Evolutionary conservation across 2,888 invertebrate genomes (phyloP).

Genomic region (Brachyptera risi): DNA sequence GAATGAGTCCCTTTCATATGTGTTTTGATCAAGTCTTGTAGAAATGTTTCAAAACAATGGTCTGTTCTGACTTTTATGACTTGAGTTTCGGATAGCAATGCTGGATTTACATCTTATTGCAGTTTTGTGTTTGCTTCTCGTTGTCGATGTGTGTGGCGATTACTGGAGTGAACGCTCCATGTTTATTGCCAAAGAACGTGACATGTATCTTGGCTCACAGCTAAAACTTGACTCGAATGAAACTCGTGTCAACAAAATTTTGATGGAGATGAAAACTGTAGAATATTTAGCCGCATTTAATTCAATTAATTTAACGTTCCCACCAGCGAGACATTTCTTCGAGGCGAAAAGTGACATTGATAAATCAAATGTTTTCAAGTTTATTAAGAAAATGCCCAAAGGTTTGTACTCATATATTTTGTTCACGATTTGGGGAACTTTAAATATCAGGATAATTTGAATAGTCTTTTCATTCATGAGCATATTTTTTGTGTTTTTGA

Average conservation of each 20-base stretch:
- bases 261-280: neutral
- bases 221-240: neutral
- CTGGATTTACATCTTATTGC: neutral
- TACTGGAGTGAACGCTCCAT: neutral
- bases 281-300: neutral
- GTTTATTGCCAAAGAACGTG: neutral
- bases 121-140: neutral
- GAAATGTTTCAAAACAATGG: no score
- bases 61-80: no score
- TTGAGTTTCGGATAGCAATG: no score
- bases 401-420: constrained; percentile 39
- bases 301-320: constrained; percentile 46
- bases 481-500: no score
- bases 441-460: neutral
- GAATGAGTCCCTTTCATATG: no score
- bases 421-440: neutral
- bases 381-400: constrained; percentile 68
- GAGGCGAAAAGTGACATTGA: constrained; percentile 54
- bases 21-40: no score
- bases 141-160: neutral
- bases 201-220: neutral
- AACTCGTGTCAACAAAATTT: neutral
- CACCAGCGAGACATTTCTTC: constrained; percentile 64
- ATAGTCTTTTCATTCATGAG: no score
- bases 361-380: constrained; percentile 58